phyloP scores from a whole-genome alignment of 2,888 invertebrate species.

The Watsonalla cultraria region DNA sequence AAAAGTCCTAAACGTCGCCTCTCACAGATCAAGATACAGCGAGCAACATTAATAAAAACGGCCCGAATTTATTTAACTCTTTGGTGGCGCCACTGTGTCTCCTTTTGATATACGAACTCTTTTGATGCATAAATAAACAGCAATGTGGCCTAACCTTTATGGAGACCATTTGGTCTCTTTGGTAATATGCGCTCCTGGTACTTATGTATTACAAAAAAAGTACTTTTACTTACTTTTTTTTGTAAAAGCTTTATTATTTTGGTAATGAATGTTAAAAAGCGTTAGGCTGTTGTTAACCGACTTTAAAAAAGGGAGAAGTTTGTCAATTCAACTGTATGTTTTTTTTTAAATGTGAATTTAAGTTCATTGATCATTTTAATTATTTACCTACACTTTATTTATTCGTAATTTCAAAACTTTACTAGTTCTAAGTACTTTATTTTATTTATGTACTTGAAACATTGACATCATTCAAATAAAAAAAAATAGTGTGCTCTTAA shows the following conservation, averaged over 20 bases:
- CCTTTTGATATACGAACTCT: conserved; percentile 47
- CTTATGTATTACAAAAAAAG: conserved; percentile 8
- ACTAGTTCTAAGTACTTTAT: no score
- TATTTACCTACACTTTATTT: no score
- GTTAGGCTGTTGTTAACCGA: not conserved
- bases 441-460: no score
- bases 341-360: no score
- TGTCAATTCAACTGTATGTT: no score
- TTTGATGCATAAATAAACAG: conserved; percentile 8
- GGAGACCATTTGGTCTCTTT: not conserved
- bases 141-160: conserved; percentile 6
- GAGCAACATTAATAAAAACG: conserved; percentile 74
- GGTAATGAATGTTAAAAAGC: not conserved
- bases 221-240: not conserved
- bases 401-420: no score
- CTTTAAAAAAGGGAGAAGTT: no score
- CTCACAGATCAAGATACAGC: conserved; percentile 61
- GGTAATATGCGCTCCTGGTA: conserved; percentile 27
- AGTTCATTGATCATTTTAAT: no score
- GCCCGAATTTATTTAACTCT: conserved; percentile 59
- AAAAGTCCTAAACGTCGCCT: conserved; percentile 65
- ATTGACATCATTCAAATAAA: not conserved
- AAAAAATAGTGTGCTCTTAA: no score
- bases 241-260: not conserved
- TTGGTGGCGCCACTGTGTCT: conserved; percentile 68